phyloP scores from a whole-genome alignment of 2,797 vertebrate species.

The Dromococcyx pavoninus region DNA sequence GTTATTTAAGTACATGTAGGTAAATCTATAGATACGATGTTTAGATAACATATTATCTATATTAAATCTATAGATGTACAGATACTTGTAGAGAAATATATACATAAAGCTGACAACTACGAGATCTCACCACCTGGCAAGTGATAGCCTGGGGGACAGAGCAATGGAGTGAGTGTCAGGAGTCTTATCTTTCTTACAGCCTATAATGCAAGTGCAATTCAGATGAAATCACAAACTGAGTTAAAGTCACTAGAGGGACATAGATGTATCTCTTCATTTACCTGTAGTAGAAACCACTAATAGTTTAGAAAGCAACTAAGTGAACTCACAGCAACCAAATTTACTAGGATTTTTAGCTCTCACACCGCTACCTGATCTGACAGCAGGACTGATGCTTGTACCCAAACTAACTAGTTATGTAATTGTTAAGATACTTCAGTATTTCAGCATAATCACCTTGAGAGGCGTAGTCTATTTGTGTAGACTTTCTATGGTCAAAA shows the following conservation, averaged over 20 bases:
- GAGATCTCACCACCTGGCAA: not conserved
- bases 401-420: not conserved
- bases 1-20: not conserved
- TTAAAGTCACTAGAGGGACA: rapidly evolving
- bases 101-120: not conserved
- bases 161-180: not conserved
- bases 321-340: not conserved
- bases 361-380: not conserved
- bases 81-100: no score
- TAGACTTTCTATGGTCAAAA: not conserved
- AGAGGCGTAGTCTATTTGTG: not conserved
- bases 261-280: not conserved
- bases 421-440: not conserved
- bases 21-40: not conserved
- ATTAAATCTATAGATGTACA: not conserved
- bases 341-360: not conserved
- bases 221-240: not conserved
- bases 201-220: not conserved
- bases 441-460: not conserved
- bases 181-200: not conserved
- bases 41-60: not conserved
- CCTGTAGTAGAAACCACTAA: not conserved
- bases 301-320: not conserved
- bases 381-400: not conserved
- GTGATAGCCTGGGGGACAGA: not conserved